Evolutionary conservation across 2,113 vertebrate genomes (phyloP), one percentile per base, ranked within the genome.

Genomic region (Stercorarius parasiticus): DNA sequence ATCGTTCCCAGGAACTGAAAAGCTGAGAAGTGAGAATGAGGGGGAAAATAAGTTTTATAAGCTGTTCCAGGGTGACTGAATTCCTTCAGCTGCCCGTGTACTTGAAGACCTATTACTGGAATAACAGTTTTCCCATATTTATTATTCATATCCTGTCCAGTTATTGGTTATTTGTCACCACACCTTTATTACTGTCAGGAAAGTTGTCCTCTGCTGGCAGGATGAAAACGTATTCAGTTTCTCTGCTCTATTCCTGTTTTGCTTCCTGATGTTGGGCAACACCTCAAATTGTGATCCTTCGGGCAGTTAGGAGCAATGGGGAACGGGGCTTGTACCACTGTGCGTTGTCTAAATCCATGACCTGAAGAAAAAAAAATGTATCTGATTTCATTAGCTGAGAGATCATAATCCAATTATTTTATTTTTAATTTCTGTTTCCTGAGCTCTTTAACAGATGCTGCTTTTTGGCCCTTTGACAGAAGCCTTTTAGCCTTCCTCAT

Each of bases 371-470:
- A 86, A 42, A 67, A 52, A 32, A 17, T 0, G 18, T 29, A 40
- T 96, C 74, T 86, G 66, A 82, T 94, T 94, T 93, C 59, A 81
- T 94, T 87, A 95, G 67, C 84, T 71, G 67, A 73, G 84, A 94
- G 88, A 59, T 96, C 78, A 74, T 93, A 96, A 93, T 94, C 82
- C 91, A 96, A 90, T 96, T 96, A 94, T 89, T 96, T 96, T 95
- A 79, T 96, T 95, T 97, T 95, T 97, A 97, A 95, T 95, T 97
- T 93, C 74, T 95, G 78, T 82, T 80, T 88, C 66, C 91, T 93
- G 89, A 95, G 84, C 87, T 94, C 69, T 97, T 95, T 62, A 62
- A 69, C 94, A 96, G 95, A 91, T 97, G 94, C 91, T 96, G 91
- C 70, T 58, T 79, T 81, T 82, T 96, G 84, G 93, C 91, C 78